Conservation (phyloP, 2,797 vertebrate species). For the Premnoplex brunnescens region DNA sequence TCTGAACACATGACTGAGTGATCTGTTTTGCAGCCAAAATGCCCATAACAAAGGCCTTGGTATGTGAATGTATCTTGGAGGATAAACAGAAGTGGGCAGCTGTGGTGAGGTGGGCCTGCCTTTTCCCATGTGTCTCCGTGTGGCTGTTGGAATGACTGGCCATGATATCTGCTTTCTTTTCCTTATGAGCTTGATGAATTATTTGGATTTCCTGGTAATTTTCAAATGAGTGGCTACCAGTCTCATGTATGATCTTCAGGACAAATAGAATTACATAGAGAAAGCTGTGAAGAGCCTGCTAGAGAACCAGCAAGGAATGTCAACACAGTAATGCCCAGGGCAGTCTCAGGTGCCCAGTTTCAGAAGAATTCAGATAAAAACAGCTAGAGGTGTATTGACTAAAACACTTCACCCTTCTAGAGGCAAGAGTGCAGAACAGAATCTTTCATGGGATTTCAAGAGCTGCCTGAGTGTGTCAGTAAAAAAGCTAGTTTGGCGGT, state of each 20-base stretch:
- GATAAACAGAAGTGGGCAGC: neutral
- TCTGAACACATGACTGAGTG: neutral
- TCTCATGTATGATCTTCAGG: neutral
- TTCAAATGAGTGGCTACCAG: neutral
- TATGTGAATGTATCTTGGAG: neutral
- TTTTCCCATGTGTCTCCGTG: neutral
- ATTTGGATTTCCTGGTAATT: neutral
- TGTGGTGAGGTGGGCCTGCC: neutral
- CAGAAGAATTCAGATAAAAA: neutral
- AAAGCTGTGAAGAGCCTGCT: neutral
- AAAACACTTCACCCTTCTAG: neutral
- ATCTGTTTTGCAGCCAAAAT: neutral
- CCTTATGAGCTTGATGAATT: neutral
- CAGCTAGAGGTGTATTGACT: neutral
- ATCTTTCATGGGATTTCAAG: neutral
- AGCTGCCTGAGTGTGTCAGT: neutral
- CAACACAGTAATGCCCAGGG: neutral
- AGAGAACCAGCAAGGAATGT: neutral
- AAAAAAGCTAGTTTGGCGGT: neutral
- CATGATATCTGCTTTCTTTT: neutral
- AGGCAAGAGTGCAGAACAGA: neutral
- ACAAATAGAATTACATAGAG: neutral
- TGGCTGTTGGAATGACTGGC: neutral
- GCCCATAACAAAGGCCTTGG: neutral
- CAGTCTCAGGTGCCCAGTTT: neutral